Evolutionary conservation across 2,888 invertebrate species (phyloP), one percentile per base, ranked within the genome.

Genomic region (Clistopyga incitator): DNA sequence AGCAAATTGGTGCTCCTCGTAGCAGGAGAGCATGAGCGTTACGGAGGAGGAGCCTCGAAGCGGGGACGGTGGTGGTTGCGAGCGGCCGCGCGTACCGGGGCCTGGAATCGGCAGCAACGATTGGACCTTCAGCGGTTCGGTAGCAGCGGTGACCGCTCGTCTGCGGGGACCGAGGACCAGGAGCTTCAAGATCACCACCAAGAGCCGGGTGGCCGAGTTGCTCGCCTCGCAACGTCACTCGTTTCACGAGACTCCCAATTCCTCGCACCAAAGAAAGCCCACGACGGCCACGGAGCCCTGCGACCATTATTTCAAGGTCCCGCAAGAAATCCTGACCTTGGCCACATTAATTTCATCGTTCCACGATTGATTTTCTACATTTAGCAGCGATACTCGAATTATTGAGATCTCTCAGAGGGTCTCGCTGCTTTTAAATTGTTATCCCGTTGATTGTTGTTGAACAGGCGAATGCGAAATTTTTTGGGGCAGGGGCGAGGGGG

Each of bases 1-100:
- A 93, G 95, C 81, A 95, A 95, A 87, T 95, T 95, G 85, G 95
- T 95, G 77, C 95, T 95, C 84, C 92, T 94, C 84, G 94, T 95
- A 78, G 61, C 95, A 95, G 82, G 95, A 94, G 59, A 94, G 94
- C 95, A 95, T 95, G 64, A 93, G 94, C 87, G 93, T 93, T 88
- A 89, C 90, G 88, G 91, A 92, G 94, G 94, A 80, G 38, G 54
- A 72, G 83, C 84, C 82, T 65, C 65, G 42, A 38, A n/a, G 64
- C 77, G 84, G 20, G 18, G 11, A 38, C 56, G 72, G 70, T 65
- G 84, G 64, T 20, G 50, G 74, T 50, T 52, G 74, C 25, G 78
- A 84, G 78, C 70, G 82, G 61, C 84, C 81, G 29, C 83, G 80
- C 61, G 81, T 86, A 64, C 72, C 85, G 75, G 71, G 75, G 45